Percentiles rank a stretch among this genome's conserved stretches.
Conservation (phyloP, 2,113 vertebrate species). For the Meleagris gallopavo region DNA sequence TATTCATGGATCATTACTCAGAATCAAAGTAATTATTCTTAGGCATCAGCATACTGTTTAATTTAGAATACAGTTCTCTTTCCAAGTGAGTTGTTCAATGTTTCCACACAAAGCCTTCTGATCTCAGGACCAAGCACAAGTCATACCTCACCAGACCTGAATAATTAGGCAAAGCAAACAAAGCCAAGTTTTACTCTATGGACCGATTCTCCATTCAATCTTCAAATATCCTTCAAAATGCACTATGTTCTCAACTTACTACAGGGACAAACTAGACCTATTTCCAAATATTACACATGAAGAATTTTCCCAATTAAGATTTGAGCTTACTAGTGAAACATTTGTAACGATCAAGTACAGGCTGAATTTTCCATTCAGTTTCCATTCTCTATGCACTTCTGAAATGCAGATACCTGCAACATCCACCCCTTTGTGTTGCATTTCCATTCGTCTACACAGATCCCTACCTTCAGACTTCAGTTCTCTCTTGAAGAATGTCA, state of each 20-base stretch:
- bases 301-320: background rate
- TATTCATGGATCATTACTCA: background rate
- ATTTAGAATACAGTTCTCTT: background rate
- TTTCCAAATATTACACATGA: accelerated
- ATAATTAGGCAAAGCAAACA: background rate
- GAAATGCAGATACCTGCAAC: background rate
- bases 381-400: background rate
- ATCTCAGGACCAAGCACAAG: background rate
- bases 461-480: too few species aligned
- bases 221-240: background rate
- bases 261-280: background rate
- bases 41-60: background rate
- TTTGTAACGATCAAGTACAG: too few species aligned
- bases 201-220: background rate
- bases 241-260: background rate
- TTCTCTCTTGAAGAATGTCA: background rate
- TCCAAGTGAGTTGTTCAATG: background rate
- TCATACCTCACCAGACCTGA: background rate
- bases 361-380: too few species aligned
- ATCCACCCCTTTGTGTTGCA: background rate
- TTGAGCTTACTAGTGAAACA: background rate
- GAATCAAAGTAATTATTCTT: background rate
- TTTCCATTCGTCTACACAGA: background rate
- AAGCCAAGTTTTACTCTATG: background rate
- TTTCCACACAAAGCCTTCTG: background rate